Conservation (phyloP, 2,888 invertebrate species). For the Tachystola acroxantha region DNA sequence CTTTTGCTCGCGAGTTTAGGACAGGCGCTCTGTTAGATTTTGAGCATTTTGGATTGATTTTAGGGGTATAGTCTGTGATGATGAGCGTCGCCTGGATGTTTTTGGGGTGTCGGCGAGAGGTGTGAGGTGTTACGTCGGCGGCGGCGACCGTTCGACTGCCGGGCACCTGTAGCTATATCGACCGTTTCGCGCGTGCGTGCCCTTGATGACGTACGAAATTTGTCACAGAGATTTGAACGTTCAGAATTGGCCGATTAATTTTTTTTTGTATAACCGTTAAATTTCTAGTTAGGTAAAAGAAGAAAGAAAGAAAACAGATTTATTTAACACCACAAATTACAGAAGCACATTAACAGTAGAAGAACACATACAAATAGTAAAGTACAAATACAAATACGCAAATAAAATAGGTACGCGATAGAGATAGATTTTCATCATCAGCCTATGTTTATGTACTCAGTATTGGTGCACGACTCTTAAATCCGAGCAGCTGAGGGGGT, state of each 20-base stretch:
- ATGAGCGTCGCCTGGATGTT: slow-evolving; percentile 30
- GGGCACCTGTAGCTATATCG: slow-evolving; percentile 75
- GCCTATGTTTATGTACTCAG: too few relatives aligned
- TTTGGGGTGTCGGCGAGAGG: slow-evolving; percentile 11
- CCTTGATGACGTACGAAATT: slow-evolving; percentile 66
- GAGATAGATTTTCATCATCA: too few relatives aligned
- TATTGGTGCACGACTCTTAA: too few relatives aligned
- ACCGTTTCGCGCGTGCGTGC: slow-evolving; percentile 72
- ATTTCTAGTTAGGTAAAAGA: too few relatives aligned
- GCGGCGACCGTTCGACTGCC: slow-evolving; percentile 51
- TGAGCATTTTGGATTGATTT: slow-evolving; percentile 19
- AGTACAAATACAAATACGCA: too few relatives aligned
- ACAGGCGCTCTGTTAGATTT: slow-evolving; percentile 29
- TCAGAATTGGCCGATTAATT: slow-evolving; percentile 10
- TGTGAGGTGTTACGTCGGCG: slow-evolving; percentile 30
- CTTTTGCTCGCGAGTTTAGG: slow-evolving; percentile 24
- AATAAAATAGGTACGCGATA: too few relatives aligned
- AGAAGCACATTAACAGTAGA: too few relatives aligned
- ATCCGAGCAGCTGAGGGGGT: too few relatives aligned
- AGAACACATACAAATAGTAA: too few relatives aligned
- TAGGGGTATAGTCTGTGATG: slow-evolving; percentile 44
- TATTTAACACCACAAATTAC: too few relatives aligned
- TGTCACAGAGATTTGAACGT: slow-evolving; percentile 31
- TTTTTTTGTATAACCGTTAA: too few relatives aligned
- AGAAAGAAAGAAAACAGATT: too few relatives aligned